Percentiles rank a stretch among this genome's conserved stretches.
Conservation (phyloP, 2,888 invertebrate species). For the Standfussiana lucernea region DNA sequence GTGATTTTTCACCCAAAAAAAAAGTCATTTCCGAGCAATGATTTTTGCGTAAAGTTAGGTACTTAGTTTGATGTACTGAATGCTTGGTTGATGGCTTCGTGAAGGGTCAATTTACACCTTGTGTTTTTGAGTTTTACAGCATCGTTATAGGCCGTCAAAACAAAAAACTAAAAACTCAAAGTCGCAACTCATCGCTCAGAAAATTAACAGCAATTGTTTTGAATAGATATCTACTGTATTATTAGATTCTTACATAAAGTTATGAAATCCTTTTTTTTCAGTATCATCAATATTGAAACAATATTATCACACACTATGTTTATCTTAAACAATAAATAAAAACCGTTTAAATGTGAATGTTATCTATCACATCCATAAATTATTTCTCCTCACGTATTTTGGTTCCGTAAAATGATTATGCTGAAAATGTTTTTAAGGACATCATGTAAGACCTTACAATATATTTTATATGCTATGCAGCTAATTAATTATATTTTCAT, state of each 20-base stretch:
- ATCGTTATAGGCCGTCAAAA: no score
- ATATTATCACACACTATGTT: conserved; percentile 27
- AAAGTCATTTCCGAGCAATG: no score
- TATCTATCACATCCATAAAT: conserved; percentile 48
- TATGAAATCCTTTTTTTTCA: not conserved
- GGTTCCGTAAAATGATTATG: conserved; percentile 13
- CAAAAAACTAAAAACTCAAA: no score
- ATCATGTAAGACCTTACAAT: not conserved
- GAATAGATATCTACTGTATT: no score
- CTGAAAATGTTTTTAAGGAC: not conserved
- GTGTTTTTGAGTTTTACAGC: no score
- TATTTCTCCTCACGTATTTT: conserved; percentile 10
- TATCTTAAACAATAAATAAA: conserved; percentile 31
- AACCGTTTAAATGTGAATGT: conserved; percentile 30
- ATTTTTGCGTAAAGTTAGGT: no score
- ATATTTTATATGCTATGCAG: not conserved
- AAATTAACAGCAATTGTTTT: no score
- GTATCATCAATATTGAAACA: not conserved
- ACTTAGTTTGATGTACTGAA: no score
- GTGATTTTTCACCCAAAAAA: no score
- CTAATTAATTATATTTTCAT: not conserved
- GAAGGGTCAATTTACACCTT: no score
- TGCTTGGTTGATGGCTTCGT: no score
- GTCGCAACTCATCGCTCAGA: no score
- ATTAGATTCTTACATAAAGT: not conserved